Base-by-base conservation (phyloP, 2,797 vertebrate species). In the Pseudopleuronectes americanus region DNA sequence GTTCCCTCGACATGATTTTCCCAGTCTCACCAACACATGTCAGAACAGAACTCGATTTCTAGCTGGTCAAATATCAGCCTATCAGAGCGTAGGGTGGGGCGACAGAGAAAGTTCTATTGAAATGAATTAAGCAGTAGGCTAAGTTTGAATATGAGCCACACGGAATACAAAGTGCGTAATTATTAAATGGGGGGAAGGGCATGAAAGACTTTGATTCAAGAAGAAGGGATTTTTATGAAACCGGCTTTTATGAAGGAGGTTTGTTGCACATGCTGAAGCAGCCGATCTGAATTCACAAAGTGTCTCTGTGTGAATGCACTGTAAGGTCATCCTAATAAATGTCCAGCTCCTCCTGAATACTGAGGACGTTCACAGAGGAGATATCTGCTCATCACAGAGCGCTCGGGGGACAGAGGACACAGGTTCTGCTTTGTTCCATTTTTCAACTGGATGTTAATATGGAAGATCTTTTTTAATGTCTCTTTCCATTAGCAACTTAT, bases 321-420 rank as follows among this genome's bases (percentile, higher is more conserved):
- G 12, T 66, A 57, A 85, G 78, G 74, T 81, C 71, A 62, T 66
- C 63, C 31, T 45, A 64, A 83, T 71, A 69, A 61, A 80, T 54
- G 74, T 65, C 60, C 45, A 26, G 33, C 68, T 74, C 52, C 17
- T 26, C 47, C 51, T 71, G 73, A 65, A 55, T 9, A 45, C 49
- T 21, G 59, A 71, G 28, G 9, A 2, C 1, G 22, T 24, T 47
- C 45, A 53, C 19, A 19, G 47, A 55, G 13, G 24, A 70, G 64
- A 61, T 31, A 43, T 55, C 28, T 47, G 49, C 52, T 68, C 4
- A 21, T 51, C 13, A 47, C 0, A 9, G 17, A 10, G 17, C 2
- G 12, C 14, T 22, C 3, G 0, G 14, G 16, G 43, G 31, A 66
- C 54, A 10, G 0, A 6, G 38, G 13, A 51, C n/a, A 8, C 5